Base-by-base conservation (phyloP, 2,888 invertebrate species). In the Tenthredo scrophulariae region DNA sequence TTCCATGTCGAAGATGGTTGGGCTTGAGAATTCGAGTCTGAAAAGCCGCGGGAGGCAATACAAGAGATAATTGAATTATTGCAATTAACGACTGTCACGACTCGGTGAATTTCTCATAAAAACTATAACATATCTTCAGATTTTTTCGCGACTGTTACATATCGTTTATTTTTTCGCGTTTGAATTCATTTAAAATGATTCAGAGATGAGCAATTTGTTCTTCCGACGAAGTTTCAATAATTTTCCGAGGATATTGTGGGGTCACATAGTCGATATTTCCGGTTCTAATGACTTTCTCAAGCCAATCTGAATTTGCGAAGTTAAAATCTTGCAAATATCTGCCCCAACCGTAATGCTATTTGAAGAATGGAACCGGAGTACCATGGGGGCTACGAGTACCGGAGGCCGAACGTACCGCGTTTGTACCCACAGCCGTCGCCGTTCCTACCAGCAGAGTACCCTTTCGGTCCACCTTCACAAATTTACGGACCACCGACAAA, bases 371-470 rank as follows among this genome's bases (percentile, higher is more conserved):
- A 89, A 85, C 89, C 89, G 15, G 89, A 89, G 29, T 89, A 90
- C 79, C 85, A 86, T 43, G 84, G 87, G 22, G 93, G 92, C 54
- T 92, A 93, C 84, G 89, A 92, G 72, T 93, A 93, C 87, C 88
- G 90, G n/a, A 89, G 88, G 79, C 90, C 90, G 67, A 89, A 90
- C 87, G 86, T 88, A 33, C 87, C 90, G 82, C 84, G 86, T 13
- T 87, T 89, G 62, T 90, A 90, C 85, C 87, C 90, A 77, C 91
- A 91, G 85, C 87, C 88, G 72, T 86, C 90, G 72, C 88, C 90
- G n/a, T 87, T 89, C 72, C 79, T 88, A 70, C 87, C 88, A 18
- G 83, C 88, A 0, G 87, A 88, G 58, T 89, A 88, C 87, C 88
- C 88, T 79, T 84, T 88, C 33, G 83, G 86, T 75, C 88, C 87